phyloP scores from a whole-genome alignment of 2,113 vertebrate genomes.

The Mormoops blainvillei region DNA sequence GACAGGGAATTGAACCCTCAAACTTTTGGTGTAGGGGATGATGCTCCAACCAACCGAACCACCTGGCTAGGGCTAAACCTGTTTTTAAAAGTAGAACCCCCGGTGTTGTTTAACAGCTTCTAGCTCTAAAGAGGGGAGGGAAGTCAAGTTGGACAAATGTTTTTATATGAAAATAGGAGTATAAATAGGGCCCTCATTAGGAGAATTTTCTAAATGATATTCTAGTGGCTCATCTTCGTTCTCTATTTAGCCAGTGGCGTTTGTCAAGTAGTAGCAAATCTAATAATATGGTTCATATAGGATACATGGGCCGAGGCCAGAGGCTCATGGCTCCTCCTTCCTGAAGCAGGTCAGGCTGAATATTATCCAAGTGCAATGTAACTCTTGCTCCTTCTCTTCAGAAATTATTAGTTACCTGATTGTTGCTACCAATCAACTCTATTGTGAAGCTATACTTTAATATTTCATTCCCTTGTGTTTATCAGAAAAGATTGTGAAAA shows the following conservation, averaged over 20 bases:
- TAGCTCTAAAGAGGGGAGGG: neutral
- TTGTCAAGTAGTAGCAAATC: slow-evolving; percentile 31
- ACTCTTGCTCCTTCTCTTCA: neutral
- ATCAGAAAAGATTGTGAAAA: neutral
- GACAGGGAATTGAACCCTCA: too few species aligned
- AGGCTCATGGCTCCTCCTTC: neutral
- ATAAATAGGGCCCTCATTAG: neutral
- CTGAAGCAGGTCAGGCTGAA: neutral
- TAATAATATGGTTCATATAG: neutral
- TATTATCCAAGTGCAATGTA: neutral
- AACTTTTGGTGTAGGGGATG: too few species aligned
- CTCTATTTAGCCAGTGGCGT: slow-evolving; percentile 10
- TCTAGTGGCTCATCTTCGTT: neutral
- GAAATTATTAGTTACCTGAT: neutral
- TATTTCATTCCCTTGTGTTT: neutral
- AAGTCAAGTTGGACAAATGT: neutral
- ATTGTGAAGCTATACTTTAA: neutral
- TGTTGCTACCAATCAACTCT: neutral
- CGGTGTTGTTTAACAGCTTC: neutral
- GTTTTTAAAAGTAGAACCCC: neutral
- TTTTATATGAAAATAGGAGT: neutral
- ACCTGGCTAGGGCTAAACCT: too few species aligned
- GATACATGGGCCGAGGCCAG: neutral
- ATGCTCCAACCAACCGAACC: too few species aligned
- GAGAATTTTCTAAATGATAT: neutral